Base-by-base conservation (phyloP, 2,888 invertebrate genomes). In the Anticlea derivata region DNA sequence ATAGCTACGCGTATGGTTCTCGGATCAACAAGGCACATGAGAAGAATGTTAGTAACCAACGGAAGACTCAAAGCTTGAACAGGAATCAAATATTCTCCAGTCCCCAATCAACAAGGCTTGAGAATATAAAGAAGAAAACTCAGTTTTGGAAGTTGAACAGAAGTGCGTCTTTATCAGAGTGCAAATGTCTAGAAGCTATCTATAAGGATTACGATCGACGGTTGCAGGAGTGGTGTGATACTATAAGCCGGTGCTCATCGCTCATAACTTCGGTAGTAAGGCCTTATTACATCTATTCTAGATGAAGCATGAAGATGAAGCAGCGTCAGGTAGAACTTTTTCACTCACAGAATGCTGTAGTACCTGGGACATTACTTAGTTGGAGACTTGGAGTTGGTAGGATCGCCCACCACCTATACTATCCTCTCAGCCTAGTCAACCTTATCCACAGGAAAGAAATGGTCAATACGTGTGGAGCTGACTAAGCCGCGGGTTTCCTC, bases 141-240 rank as follows among this genome's bases (percentile, higher is more conserved):
- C 75, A 69, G 58, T 84, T 89, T 67, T 82, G 79, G 76, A 89
- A 83, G 57, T 58, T 73, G 2, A 68, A 68, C 56, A 63, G 72
- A 27, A 78, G 68, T 49, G 61, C 79, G 51, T 70, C 78, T 4
- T 63, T 74, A n/a, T 73, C 83, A 0, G 80, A 86, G 58, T 80
- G 82, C 60, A 81, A 86, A 66, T 89, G 89, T 50, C 74, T 91
- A 53, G 83, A 91, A 68, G 70, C 83, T 3, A 77, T 91, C 44
- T 91, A 91, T 58, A 72, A 83, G 55, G 85, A 89, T 52, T 91
- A 91, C 53, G 91, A 91, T 53, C 80, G 73, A 64, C 80, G 88
- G 12, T 70, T 91, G 50, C 85, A 89, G 58, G 81, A 84, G 55
- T 91, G 91, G 91, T 90, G 90, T 61, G 91, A 91, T 48, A 84